Conservation (phyloP, 2,113 vertebrate species). For the Tretioscincus oriximinensis region DNA sequence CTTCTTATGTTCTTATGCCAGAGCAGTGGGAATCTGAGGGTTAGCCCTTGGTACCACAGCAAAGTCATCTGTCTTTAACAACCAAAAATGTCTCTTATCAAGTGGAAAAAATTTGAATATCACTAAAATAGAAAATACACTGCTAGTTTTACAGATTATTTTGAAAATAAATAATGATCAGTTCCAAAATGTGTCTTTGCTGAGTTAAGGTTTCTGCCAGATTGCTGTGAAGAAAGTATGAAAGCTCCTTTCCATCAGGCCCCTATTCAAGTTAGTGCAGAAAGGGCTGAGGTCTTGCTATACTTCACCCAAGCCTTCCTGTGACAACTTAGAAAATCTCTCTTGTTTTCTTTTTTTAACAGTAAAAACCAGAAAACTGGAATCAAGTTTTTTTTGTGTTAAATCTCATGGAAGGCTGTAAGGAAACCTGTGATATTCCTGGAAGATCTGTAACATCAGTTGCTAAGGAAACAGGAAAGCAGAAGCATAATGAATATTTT, state of each 20-base stretch:
- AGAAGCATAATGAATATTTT: rapidly evolving
- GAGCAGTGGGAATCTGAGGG: not conserved
- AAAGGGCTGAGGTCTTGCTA: not conserved
- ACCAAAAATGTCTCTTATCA: not conserved
- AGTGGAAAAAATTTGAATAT: not conserved
- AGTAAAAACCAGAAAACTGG: not conserved
- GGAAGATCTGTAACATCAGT: not conserved
- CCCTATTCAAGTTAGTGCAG: too few relatives aligned
- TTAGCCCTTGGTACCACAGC: not conserved
- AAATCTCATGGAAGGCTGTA: not conserved
- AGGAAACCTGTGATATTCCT: slow-evolving; percentile 1
- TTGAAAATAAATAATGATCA: not conserved
- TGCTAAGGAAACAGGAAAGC: slow-evolving; percentile 26
- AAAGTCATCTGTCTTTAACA: not conserved
- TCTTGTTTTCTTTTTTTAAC: not conserved
- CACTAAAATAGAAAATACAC: not conserved
- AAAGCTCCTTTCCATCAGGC: too few relatives aligned
- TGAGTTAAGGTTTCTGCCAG: too few relatives aligned
- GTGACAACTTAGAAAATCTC: not conserved
- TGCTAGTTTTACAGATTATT: not conserved
- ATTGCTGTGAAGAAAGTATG: too few relatives aligned
- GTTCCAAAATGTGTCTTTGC: not conserved
- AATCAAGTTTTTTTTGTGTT: not conserved
- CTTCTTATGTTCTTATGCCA: too few relatives aligned
- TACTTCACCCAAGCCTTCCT: not conserved